Percentiles rank a stretch among this genome's conserved stretches.
phyloP scores from a whole-genome alignment of 2,888 invertebrate species.

The Pseudococcus longispinus region DNA sequence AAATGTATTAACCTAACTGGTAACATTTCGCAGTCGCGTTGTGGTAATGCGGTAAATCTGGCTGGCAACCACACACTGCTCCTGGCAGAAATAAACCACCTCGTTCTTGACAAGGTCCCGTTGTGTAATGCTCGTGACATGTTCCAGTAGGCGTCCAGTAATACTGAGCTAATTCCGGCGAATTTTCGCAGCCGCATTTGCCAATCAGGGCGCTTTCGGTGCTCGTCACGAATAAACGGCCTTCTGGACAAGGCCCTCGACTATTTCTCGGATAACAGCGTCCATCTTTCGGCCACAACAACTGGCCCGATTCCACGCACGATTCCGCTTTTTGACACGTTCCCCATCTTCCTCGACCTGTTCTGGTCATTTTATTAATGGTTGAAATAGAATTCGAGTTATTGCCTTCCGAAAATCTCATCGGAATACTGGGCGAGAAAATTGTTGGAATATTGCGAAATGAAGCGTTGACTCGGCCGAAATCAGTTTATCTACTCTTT shows the following conservation, averaged over 20 bases:
- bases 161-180: slow-evolving; percentile 67
- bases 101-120: slow-evolving; percentile 77
- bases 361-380: slow-evolving; percentile 64
- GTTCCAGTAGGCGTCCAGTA: slow-evolving; percentile 71
- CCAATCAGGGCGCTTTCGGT: slow-evolving; percentile 67
- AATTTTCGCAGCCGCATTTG: slow-evolving; percentile 70
- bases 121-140: slow-evolving; percentile 80
- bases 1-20: slow-evolving; percentile 70
- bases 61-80: slow-evolving; percentile 75
- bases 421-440: too few species aligned
- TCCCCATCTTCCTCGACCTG: slow-evolving; percentile 71
- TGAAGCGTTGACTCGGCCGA: too few species aligned
- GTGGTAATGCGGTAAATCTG: slow-evolving; percentile 77
- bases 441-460: too few species aligned
- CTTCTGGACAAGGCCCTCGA: slow-evolving; percentile 63
- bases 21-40: slow-evolving; percentile 74
- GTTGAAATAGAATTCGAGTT: slow-evolving; percentile 58
- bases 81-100: slow-evolving; percentile 82
- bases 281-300: slow-evolving; percentile 80
- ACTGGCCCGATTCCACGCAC: slow-evolving; percentile 71
- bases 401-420: too few species aligned
- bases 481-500: too few species aligned
- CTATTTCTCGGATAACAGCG: slow-evolving; percentile 76
- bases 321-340: slow-evolving; percentile 73
- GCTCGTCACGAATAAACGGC: slow-evolving; percentile 59